Evolutionary conservation across 2,888 invertebrate species (phyloP), one percentile per base, ranked within the genome.

Genomic region (Cantharis flavilabris): DNA sequence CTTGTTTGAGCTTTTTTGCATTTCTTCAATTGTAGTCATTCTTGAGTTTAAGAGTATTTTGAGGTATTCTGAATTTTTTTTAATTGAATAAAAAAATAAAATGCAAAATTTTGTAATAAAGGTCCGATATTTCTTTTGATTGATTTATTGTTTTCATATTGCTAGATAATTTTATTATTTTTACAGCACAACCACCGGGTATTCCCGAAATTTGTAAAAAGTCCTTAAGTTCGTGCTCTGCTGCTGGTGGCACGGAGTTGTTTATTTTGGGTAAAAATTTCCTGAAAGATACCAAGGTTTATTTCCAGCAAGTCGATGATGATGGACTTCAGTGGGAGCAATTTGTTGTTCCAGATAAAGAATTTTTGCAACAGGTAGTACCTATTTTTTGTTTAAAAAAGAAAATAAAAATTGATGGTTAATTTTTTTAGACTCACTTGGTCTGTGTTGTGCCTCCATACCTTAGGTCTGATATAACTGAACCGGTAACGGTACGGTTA

Each of bases 221-320:
- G 87, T 97, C 97, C 0, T 88, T 96, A 10, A 93, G 93, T 26
- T 94, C 95, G 23, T 94, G 95, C 85, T 94, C 95, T 9, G 94
- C 94, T 3, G 91, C 91, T 71, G 97, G 97, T 9, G 96, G 96
- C 0, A 88, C 94, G 77, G 97, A 97, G 87, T 89, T 97, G 71
- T 97, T 96, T 88, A 93, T 97, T 65, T 92, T 97, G 78, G 97
- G 97, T 49, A 97, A 97, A 89, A 97, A 97, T 89, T 97, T 97
- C 88, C 91, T 96, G 69, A 97, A 97, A 89, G 97, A 97, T 89
- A 96, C 96, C 7, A 92, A 94, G 81, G 94, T 97, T 13, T 92
- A 95, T 80, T 96, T 97, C 89, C 92, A 94, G 84, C 89, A 91
- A 82, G 88, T 82, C 33, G 85, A 85, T 30, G 90, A 91, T 80